Evolutionary conservation across 2,113 vertebrate genomes (phyloP).

Genomic region (Pycnonotus jocosus): DNA sequence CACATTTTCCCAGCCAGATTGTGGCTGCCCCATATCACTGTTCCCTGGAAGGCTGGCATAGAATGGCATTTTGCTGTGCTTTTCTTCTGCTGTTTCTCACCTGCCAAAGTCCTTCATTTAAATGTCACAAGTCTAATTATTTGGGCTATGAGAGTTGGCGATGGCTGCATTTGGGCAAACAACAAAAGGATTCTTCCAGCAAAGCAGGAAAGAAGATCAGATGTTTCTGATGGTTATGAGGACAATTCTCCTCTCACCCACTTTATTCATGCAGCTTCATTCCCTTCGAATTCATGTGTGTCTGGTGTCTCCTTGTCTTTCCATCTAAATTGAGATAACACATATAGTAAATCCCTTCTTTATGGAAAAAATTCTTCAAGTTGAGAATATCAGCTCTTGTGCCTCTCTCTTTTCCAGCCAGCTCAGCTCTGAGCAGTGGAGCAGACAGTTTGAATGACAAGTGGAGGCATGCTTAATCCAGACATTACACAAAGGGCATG

Average conservation of each 20-base stretch:
- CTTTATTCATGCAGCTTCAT: background rate
- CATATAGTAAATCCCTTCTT: background rate
- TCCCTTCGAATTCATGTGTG: background rate
- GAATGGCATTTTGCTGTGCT: background rate
- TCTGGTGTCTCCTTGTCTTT: background rate
- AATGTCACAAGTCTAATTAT: background rate
- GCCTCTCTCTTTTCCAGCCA: background rate
- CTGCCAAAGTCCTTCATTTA: background rate
- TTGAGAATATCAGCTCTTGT: background rate
- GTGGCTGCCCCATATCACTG: background rate
- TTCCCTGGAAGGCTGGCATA: background rate
- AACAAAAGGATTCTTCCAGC: background rate
- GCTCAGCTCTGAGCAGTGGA: background rate
- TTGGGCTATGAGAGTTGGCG: background rate
- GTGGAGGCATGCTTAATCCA: background rate
- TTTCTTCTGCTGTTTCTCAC: conserved; percentile 3
- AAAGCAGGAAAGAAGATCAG: background rate
- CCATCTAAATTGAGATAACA: background rate
- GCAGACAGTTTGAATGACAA: background rate
- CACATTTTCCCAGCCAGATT: background rate
- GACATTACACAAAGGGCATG: background rate
- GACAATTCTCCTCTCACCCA: background rate
- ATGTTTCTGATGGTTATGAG: background rate
- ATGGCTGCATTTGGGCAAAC: background rate
- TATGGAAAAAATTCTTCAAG: background rate